Conservation (phyloP, 30 jellyfish, hydroid and myxozoan genomes). For the Mastigias papua region DNA sequence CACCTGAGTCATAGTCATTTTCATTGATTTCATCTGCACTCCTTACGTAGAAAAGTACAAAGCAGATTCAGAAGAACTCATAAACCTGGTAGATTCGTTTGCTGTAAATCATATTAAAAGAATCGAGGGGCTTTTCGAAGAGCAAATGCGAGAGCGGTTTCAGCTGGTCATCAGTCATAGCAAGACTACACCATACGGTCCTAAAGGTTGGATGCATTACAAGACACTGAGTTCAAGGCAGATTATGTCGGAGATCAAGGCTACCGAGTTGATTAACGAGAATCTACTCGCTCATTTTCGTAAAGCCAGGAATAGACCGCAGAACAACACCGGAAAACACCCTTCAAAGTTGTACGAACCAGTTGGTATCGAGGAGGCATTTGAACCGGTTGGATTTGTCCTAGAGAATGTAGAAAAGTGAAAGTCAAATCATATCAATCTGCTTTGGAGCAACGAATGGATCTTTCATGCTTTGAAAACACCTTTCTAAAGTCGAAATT, state of each 20-base stretch:
- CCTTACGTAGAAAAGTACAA: not conserved
- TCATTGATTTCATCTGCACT: too few species aligned
- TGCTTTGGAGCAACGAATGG: too few species aligned
- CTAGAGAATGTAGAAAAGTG: not conserved
- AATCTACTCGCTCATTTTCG: not conserved
- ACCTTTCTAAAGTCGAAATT: too few species aligned
- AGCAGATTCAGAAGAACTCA: constrained; percentile 13
- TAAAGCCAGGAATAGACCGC: not conserved
- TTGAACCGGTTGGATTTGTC: not conserved
- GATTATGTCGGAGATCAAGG: constrained; percentile 24
- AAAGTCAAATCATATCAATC: not conserved
- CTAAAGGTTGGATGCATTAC: constrained; percentile 33
- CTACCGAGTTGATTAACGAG: constrained; percentile 20
- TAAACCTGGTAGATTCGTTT: constrained; percentile 4
- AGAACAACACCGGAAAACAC: not conserved
- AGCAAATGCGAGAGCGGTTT: constrained; percentile 23
- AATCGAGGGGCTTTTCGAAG: constrained; percentile 24
- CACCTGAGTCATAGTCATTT: too few species aligned
- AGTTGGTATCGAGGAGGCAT: not conserved
- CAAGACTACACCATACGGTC: constrained; percentile 45
- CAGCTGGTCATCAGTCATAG: constrained; percentile 12
- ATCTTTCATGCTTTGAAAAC: too few species aligned
- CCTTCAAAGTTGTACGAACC: not conserved
- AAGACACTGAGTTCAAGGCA: constrained; percentile 10
- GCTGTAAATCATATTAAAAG: not conserved